Conservation (phyloP, 2,888 invertebrate genomes). For the Biston stratarius region DNA sequence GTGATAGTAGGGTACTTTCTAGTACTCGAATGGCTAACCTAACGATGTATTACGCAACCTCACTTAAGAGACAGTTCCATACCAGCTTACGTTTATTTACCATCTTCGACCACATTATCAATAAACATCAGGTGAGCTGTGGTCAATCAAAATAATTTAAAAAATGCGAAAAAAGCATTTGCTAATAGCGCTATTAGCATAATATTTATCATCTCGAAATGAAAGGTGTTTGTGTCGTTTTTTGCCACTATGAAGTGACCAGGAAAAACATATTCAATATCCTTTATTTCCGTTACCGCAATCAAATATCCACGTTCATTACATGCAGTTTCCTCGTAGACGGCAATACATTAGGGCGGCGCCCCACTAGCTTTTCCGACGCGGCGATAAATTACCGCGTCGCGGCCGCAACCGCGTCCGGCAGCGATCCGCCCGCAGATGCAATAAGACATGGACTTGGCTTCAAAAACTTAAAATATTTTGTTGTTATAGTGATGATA, state of each 20-base stretch:
- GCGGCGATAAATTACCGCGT: constrained; percentile 69
- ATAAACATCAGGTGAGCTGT: too few species aligned
- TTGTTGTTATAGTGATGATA: neutral
- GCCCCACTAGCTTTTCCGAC: constrained; percentile 70
- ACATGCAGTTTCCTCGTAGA: constrained; percentile 48
- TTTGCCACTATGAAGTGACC: neutral
- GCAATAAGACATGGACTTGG: neutral
- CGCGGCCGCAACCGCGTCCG: constrained; percentile 48
- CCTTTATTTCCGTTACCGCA: constrained; percentile 23
- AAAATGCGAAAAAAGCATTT: too few species aligned
- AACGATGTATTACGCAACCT: too few species aligned
- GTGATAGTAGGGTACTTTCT: too few species aligned
- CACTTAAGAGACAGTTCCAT: too few species aligned
- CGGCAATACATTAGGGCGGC: constrained; percentile 59
- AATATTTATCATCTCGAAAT: neutral
- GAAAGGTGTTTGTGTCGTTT: too few species aligned
- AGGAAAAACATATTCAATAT: constrained; percentile 8
- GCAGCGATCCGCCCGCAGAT: constrained; percentile 15
- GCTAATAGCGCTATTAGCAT: neutral
- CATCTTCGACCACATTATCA: too few species aligned
- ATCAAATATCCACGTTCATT: constrained; percentile 32
- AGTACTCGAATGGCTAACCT: too few species aligned
- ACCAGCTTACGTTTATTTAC: too few species aligned
- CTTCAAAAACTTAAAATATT: neutral
- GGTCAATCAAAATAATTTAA: too few species aligned